phyloP scores from a whole-genome alignment of 2,888 invertebrate species.

The Coenonympha glycerion region DNA sequence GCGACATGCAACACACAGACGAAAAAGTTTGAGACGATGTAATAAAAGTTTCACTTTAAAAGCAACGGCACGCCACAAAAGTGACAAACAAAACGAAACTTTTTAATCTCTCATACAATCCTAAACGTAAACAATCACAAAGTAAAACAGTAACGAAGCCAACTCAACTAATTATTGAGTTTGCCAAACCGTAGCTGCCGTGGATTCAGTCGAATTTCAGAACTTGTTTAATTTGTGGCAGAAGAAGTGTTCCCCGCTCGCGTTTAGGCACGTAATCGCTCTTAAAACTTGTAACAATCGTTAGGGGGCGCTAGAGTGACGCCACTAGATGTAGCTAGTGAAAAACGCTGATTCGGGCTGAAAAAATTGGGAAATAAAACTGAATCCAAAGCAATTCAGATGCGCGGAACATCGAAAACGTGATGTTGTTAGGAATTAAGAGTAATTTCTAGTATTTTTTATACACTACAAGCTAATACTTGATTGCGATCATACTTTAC shows the following conservation, averaged over 20 bases:
- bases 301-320: slow-evolving; percentile 27
- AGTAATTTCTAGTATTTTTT: too few species aligned
- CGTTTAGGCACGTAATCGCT: slow-evolving; percentile 73
- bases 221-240: slow-evolving; percentile 72
- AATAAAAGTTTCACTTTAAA: too few species aligned
- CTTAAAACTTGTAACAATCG: slow-evolving; percentile 51
- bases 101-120: not conserved
- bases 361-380: slow-evolving; percentile 10
- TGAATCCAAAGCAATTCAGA: not conserved
- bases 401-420: not conserved
- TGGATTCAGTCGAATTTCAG: slow-evolving; percentile 42
- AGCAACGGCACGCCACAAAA: not conserved
- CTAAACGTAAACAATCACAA: slow-evolving; percentile 17
- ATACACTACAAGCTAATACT: too few species aligned
- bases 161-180: slow-evolving; percentile 66
- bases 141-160: slow-evolving; percentile 30
- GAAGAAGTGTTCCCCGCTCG: slow-evolving; percentile 47
- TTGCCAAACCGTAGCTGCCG: slow-evolving; percentile 36
- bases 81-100: not conserved
- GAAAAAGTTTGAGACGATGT: too few species aligned
- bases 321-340: slow-evolving; percentile 18
- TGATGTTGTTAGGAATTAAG: not conserved
- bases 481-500: too few species aligned
- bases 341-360: slow-evolving; percentile 10
- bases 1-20: too few species aligned